A percentile compares a stretch with the other conserved stretches of the same genome.
These are phyloP conservation scores for Phallusia fumigata DNA, from an alignment of 23 tunicate species.

Conservation along the genomic window DNA sequence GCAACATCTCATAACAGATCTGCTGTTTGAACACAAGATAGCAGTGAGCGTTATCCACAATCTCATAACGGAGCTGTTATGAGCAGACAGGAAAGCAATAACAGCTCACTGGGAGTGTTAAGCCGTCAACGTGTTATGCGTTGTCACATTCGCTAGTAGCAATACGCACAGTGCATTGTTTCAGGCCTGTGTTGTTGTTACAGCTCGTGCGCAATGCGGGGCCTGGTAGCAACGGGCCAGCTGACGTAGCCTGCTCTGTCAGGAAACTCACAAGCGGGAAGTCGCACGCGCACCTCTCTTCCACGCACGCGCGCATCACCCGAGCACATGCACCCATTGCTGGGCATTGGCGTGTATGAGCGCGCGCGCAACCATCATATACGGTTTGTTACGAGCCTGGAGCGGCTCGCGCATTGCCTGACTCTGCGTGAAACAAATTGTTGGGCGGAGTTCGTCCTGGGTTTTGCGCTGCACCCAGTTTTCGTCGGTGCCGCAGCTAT, in stretches of 20 bases:
- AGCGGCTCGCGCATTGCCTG: neutral
- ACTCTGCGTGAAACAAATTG: neutral
- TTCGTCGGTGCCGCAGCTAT: no score
- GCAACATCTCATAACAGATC: no score
- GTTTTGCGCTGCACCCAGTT: neutral
- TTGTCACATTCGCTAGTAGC: no score
- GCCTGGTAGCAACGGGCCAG: neutral
- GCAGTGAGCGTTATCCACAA: no score
- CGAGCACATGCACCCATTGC: conserved; percentile 1
- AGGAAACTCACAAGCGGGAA: conserved; percentile 30
- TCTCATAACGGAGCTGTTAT: no score
- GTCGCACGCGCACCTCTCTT: conserved; percentile 20
- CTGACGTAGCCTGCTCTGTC: conserved; percentile 15
- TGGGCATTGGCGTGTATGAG: conserved; percentile 8
- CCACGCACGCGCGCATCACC: neutral
- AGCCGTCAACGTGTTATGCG: no score
- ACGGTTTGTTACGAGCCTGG: neutral
- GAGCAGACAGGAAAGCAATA: no score
- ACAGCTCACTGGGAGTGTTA: no score
- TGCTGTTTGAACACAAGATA: no score
- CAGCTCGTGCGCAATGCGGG: neutral
- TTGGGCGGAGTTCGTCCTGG: neutral
- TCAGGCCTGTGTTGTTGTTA: conserved; percentile 1
- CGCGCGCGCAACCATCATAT: neutral
- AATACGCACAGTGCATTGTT: no score